A percentile compares a stretch with the other conserved stretches of the same genome.
These are phyloP conservation scores for Plemyria rubiginata DNA, from an alignment of 2,888 invertebrate genomes.

Conservation along the genomic window DNA sequence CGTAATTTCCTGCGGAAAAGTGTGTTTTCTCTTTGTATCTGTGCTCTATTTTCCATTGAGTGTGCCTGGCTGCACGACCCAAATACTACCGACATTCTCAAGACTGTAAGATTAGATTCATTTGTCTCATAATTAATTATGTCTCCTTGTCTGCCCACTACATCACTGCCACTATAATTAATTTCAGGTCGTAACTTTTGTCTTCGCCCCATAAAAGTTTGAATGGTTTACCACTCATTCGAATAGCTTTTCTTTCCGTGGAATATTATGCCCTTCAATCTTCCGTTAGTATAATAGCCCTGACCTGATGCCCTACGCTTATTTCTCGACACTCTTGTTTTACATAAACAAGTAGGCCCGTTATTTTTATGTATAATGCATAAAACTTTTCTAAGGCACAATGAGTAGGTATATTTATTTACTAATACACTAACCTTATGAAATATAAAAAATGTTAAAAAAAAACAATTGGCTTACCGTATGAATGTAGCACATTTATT, in stretches of 20 bases:
- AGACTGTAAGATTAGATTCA: constrained; percentile 13
- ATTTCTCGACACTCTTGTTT: constrained; percentile 46
- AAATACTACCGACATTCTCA: constrained; percentile 28
- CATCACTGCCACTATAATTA: constrained; percentile 34
- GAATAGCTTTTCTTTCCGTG: constrained; percentile 31
- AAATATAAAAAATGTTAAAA: too few species aligned
- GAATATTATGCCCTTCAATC: constrained; percentile 41
- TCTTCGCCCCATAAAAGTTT: constrained; percentile 37
- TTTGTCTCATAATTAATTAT: constrained; percentile 20
- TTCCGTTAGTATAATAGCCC: constrained; percentile 45
- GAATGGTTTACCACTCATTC: constrained; percentile 33
- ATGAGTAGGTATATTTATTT: neutral
- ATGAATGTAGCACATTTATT: neutral
- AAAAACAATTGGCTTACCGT: too few species aligned
- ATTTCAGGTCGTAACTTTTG: constrained; percentile 39
- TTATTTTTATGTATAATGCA: constrained; percentile 53
- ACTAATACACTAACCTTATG: too few species aligned
- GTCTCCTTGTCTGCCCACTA: constrained; percentile 31
- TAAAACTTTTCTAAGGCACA: constrained; percentile 8
- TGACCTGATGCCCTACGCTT: constrained; percentile 48
- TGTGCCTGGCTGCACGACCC: constrained; percentile 48
- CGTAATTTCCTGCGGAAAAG: constrained; percentile 63
- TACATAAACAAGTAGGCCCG: constrained; percentile 35
- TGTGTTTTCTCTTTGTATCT: constrained; percentile 59
- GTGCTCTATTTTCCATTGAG: constrained; percentile 73